phyloP scores from a whole-genome alignment of 2,797 vertebrate species.

The Pipistrellus pipistrellus region DNA sequence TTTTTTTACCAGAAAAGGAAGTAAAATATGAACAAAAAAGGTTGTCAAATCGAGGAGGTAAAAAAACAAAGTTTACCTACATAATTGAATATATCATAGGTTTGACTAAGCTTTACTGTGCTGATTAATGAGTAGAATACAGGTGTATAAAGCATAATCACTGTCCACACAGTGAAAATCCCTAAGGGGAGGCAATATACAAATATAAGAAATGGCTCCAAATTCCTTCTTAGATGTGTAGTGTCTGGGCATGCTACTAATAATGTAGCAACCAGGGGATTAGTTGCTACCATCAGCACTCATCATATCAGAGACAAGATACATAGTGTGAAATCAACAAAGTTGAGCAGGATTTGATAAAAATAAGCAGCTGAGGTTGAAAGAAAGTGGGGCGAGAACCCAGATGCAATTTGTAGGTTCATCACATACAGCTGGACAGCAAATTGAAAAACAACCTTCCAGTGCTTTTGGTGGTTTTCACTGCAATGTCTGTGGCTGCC shows the following conservation, averaged over 20 bases:
- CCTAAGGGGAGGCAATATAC: not conserved
- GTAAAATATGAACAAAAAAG: not conserved
- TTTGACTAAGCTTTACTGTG: not conserved
- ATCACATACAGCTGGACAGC: not conserved
- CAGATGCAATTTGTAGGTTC: not conserved
- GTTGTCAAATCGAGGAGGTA: not conserved
- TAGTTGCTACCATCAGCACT: not conserved
- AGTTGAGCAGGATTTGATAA: not conserved
- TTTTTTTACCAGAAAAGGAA: constrained; percentile 30
- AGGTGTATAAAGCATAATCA: not conserved
- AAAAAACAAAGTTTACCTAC: constrained; percentile 18
- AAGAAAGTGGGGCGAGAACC: not conserved
- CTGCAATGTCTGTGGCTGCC: not conserved
- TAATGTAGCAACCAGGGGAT: not conserved
- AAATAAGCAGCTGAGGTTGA: not conserved
- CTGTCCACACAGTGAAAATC: not conserved
- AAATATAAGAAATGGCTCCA: not conserved
- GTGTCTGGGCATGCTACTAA: not conserved
- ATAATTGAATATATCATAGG: not conserved
- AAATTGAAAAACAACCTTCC: not conserved
- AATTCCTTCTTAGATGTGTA: not conserved
- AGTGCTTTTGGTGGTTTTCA: not conserved
- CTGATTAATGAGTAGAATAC: not conserved
- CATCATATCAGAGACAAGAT: not conserved
- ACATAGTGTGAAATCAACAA: not conserved